Percentiles rank a stretch among this genome's conserved stretches.
Conservation (phyloP, 2,797 vertebrate species). For the Pseudocheirus occidentalis region DNA sequence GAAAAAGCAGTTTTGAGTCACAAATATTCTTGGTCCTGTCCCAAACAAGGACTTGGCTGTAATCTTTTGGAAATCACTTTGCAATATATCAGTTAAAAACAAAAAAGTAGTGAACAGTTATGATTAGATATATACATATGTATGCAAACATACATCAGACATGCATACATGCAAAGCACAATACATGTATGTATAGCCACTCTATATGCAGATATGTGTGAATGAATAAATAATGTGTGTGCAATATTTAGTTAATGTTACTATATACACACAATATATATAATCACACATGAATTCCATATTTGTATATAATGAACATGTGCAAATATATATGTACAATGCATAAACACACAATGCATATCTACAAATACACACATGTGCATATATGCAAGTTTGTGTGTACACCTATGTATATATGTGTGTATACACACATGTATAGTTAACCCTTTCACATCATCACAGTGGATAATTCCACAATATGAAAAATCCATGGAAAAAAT, state of each 20-base stretch:
- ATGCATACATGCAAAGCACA: not conserved
- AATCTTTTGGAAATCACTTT: conserved; percentile 15
- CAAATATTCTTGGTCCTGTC: conserved; percentile 39
- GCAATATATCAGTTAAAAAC: not conserved
- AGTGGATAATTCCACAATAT: not conserved
- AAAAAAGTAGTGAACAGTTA: not conserved
- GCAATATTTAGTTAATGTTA: not conserved
- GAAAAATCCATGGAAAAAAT: not conserved
- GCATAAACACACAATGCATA: not conserved
- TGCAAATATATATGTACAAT: not conserved
- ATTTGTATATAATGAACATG: not conserved
- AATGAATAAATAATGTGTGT: not conserved
- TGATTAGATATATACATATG: not conserved
- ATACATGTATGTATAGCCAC: not conserved
- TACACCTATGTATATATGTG: not conserved
- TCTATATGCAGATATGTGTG: not conserved
- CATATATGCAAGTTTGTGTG: too few species aligned
- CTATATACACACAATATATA: not conserved
- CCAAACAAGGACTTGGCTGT: not conserved
- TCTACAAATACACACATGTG: too few species aligned
- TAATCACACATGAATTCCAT: not conserved
- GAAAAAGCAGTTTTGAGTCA: not conserved
- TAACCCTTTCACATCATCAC: not conserved
- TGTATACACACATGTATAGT: not conserved
- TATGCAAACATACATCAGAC: not conserved